Conservation (phyloP, 2,113 vertebrate species). For the Hydrolagus affinis region DNA sequence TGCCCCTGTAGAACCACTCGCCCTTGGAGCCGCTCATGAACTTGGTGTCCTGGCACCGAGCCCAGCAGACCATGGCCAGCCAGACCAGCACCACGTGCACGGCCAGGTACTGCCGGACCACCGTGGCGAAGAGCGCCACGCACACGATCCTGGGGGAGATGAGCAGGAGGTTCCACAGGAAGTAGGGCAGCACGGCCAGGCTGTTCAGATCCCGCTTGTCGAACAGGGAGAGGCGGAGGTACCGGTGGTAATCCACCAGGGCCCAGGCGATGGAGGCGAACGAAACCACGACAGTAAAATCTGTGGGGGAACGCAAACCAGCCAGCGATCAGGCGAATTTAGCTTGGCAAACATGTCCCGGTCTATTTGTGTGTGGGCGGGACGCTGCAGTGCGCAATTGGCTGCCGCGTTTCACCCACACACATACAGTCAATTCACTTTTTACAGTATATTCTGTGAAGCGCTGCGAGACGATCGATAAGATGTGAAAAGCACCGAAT, state of each 20-base stretch:
- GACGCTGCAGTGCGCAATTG: too few species aligned
- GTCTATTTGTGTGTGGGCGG: too few species aligned
- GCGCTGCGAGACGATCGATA: too few species aligned
- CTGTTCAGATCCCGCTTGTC: constrained; percentile 60
- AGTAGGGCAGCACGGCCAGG: constrained; percentile 65
- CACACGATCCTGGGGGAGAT: constrained; percentile 67
- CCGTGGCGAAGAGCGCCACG: constrained; percentile 67
- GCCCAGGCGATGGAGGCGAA: constrained; percentile 80
- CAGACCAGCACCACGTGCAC: constrained; percentile 68
- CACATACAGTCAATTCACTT: too few species aligned
- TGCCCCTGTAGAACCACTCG: constrained; percentile 75
- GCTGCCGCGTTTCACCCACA: too few species aligned
- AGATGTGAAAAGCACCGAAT: too few species aligned
- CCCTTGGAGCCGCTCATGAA: constrained; percentile 68
- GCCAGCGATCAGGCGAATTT: too few species aligned
- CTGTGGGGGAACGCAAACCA: constrained; percentile 45
- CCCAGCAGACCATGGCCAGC: constrained; percentile 69
- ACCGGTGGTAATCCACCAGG: constrained; percentile 84
- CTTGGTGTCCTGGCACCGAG: constrained; percentile 63
- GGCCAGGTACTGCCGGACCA: constrained; percentile 53
- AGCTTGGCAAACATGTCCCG: too few species aligned
- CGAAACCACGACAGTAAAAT: constrained; percentile 61
- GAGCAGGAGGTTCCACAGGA: constrained; percentile 86
- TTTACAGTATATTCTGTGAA: too few species aligned
- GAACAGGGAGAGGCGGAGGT: constrained; percentile 74